Conservation (phyloP, 2,113 vertebrate species). For the Nanorana parkeri region DNA sequence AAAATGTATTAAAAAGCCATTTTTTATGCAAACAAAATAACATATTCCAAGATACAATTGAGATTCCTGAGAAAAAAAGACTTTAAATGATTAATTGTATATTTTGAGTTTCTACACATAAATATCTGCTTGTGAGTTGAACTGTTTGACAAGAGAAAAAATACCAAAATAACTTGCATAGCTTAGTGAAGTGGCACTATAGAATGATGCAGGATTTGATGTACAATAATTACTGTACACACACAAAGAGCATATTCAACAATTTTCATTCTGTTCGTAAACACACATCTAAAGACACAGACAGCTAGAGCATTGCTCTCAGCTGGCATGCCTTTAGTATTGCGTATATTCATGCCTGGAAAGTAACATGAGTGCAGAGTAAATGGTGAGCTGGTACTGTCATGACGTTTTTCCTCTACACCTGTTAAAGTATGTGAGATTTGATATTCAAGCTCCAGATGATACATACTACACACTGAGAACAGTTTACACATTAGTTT, state of each 20-base stretch:
- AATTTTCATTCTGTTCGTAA: neutral
- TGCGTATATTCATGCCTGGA: conserved; percentile 1
- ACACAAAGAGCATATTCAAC: neutral
- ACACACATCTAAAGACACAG: neutral
- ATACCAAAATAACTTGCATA: too few relatives aligned
- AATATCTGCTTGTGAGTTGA: too few relatives aligned
- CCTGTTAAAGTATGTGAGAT: conserved; percentile 37
- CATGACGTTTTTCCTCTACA: conserved; percentile 30
- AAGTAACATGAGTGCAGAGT: conserved; percentile 24
- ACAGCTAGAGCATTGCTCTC: neutral
- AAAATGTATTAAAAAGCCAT: too few relatives aligned
- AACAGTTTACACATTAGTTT: neutral
- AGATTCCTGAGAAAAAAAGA: too few relatives aligned
- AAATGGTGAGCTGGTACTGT: conserved; percentile 10
- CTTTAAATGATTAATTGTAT: too few relatives aligned
- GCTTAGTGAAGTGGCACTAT: too few relatives aligned
- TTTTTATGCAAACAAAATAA: too few relatives aligned
- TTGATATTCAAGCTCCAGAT: conserved; percentile 7
- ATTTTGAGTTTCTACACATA: too few relatives aligned
- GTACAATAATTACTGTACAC: neutral
- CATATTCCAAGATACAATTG: too few relatives aligned
- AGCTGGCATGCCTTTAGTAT: conserved; percentile 23
- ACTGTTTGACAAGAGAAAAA: too few relatives aligned
- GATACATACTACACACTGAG: neutral
- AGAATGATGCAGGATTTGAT: neutral